Percentiles rank a stretch among this genome's conserved stretches.
phyloP scores from a whole-genome alignment of 1,140 invertebrate genomes.

The Drosophila malerkotliana region DNA sequence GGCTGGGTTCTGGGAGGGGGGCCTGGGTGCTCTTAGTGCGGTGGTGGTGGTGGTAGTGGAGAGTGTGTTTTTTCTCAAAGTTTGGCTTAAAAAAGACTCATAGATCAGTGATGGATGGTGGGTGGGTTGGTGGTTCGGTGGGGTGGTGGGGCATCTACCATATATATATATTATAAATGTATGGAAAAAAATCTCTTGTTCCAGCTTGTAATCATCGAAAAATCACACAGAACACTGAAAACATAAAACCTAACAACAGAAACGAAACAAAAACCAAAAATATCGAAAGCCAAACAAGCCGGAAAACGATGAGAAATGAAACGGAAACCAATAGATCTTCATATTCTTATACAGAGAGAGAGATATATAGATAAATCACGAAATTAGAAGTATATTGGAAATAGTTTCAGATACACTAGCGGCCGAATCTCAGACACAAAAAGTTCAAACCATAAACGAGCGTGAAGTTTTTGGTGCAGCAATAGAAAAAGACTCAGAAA shows the following conservation, averaged over 20 bases:
- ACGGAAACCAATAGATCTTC: conserved; percentile 18
- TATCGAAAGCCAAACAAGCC: conserved; percentile 47
- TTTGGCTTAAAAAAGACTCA: conserved; percentile 14
- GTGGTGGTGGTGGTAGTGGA: conserved; percentile 3
- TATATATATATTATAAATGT: conserved; percentile 11
- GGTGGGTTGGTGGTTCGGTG: not conserved
- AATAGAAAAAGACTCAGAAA: conserved; percentile 13
- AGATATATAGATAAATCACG: not conserved
- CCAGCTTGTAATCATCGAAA: conserved; percentile 25
- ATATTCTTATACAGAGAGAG: conserved; percentile 11
- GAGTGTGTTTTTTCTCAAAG: not conserved
- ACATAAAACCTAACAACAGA: conserved; percentile 25
- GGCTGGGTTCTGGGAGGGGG: not conserved
- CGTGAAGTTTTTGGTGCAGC: conserved; percentile 48
- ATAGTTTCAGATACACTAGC: conserved; percentile 29
- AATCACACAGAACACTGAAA: conserved; percentile 10
- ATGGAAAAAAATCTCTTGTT: conserved; percentile 15
- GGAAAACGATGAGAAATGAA: conserved; percentile 19
- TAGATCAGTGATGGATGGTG: conserved; percentile 7
- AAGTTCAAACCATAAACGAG: conserved; percentile 34
- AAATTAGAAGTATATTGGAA: not conserved
- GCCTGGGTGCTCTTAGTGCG: conserved; percentile 20
- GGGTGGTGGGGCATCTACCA: conserved; percentile 28
- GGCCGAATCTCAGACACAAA: conserved; percentile 32
- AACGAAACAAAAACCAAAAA: not conserved